These are phyloP conservation scores for Dromius quadrimaculatus DNA, from an alignment of 2,888 invertebrate species.

Conservation along the genomic window DNA sequence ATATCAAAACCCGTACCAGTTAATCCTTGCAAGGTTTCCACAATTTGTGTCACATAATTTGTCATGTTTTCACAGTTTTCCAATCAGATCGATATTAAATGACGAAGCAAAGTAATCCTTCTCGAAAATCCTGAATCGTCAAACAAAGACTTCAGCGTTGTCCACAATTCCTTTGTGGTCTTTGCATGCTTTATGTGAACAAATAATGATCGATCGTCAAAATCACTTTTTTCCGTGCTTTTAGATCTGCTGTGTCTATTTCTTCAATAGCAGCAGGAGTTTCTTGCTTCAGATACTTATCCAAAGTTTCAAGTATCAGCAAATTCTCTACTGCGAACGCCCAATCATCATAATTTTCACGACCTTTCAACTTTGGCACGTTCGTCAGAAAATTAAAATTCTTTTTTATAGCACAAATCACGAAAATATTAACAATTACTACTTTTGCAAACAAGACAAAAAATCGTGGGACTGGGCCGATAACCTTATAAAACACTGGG, in stretches of 20 bases:
- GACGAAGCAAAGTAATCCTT: too few species aligned
- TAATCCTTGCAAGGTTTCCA: too few species aligned
- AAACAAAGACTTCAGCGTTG: too few species aligned
- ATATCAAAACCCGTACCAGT: too few species aligned
- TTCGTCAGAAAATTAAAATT: background rate
- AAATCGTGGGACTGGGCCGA: background rate
- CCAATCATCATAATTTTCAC: slow-evolving; percentile 6
- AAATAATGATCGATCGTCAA: slow-evolving; percentile 55
- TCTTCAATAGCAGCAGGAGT: slow-evolving; percentile 50
- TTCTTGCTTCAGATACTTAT: too few species aligned
- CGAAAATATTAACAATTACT: background rate
- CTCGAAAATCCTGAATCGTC: too few species aligned
- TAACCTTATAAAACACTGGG: background rate
- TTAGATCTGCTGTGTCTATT: slow-evolving; percentile 43
- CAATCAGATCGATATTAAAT: too few species aligned
- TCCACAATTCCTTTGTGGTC: slow-evolving; percentile 51
- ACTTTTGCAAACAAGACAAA: background rate
- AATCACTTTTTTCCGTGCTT: slow-evolving; percentile 53
- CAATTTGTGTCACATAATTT: too few species aligned
- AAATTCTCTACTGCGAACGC: slow-evolving; percentile 9
- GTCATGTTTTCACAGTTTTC: too few species aligned
- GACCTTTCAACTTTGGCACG: slow-evolving; percentile 4
- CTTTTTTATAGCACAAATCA: background rate
- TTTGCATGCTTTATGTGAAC: slow-evolving; percentile 55
- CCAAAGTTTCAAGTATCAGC: slow-evolving; percentile 6